Evolutionary conservation across 2,797 vertebrate genomes (phyloP).

Genomic region (Apodemus agrarius): DNA sequence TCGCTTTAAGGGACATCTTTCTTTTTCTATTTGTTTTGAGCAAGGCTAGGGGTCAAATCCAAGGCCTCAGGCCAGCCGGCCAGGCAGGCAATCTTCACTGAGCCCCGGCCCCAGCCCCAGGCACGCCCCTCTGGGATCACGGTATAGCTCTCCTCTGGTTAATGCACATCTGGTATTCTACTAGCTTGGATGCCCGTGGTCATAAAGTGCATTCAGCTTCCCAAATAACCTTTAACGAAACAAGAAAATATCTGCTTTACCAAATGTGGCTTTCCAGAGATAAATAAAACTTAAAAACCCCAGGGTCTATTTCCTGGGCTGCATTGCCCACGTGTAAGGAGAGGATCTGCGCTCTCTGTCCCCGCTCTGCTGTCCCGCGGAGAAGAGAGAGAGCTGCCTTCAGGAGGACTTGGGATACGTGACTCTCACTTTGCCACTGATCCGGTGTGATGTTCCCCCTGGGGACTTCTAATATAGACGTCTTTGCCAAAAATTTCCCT

Average conservation of each 20-base stretch:
- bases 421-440: not conserved
- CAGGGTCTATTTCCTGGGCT: not conserved
- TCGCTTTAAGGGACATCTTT: not conserved
- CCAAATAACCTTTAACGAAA: not conserved
- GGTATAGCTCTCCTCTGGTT: not conserved
- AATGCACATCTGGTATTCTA: not conserved
- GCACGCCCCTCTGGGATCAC: not conserved
- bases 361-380: not conserved
- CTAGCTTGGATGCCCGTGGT: not conserved
- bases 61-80: not conserved
- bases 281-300: not conserved
- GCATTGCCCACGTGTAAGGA: not conserved
- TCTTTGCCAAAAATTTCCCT: conserved; percentile 32
- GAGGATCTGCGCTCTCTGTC: not conserved
- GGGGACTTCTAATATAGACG: not conserved
- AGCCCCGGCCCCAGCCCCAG: not conserved
- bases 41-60: not conserved
- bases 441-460: not conserved
- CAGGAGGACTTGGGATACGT: not conserved
- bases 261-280: not conserved
- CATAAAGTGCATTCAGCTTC: not conserved
- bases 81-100: not conserved
- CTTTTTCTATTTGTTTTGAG: not conserved
- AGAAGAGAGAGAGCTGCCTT: not conserved
- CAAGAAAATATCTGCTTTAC: not conserved